phyloP scores from a whole-genome alignment of 2,888 invertebrate genomes.

The Trichogramma evanescens region DNA sequence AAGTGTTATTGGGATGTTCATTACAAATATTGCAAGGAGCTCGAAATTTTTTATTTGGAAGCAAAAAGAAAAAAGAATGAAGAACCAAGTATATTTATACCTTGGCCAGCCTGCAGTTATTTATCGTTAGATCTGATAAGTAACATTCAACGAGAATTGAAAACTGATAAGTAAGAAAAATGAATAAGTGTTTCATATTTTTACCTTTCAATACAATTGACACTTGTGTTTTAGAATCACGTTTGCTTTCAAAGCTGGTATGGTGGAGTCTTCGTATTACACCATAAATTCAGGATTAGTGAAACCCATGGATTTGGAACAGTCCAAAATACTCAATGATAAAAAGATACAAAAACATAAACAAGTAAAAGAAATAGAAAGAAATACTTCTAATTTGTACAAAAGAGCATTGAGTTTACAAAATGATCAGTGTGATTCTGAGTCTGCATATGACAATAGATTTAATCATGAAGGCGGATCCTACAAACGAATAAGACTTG shows the following conservation, averaged over 20 bases:
- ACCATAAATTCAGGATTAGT: slow-evolving; percentile 34
- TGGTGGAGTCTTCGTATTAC: slow-evolving; percentile 41
- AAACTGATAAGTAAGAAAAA: slow-evolving; percentile 30
- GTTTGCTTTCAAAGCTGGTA: slow-evolving; percentile 40
- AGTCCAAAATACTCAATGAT: slow-evolving; percentile 30
- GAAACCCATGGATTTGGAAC: slow-evolving; percentile 36
- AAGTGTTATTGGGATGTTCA: slow-evolving; percentile 49
- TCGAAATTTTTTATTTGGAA: slow-evolving; percentile 46
- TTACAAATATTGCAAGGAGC: slow-evolving; percentile 43
- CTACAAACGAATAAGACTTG: too few relatives aligned
- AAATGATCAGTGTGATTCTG: slow-evolving; percentile 12
- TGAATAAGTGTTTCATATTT: slow-evolving; percentile 1
- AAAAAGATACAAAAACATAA: slow-evolving; percentile 32
- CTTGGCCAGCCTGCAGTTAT: slow-evolving; percentile 42
- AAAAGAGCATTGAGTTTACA: slow-evolving; percentile 35
- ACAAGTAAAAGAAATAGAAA: slow-evolving; percentile 36
- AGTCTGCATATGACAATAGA: not conserved
- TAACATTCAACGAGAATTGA: slow-evolving; percentile 45
- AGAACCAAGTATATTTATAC: slow-evolving; percentile 44
- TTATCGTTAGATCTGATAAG: slow-evolving; percentile 45
- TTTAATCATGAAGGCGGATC: not conserved
- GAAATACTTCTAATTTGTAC: slow-evolving; percentile 39
- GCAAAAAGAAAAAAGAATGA: slow-evolving; percentile 43
- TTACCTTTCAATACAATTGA: not conserved
- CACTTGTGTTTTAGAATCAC: slow-evolving; percentile 29